phyloP scores from a whole-genome alignment of 2,113 vertebrate species.

The Formicarius rufipectus region DNA sequence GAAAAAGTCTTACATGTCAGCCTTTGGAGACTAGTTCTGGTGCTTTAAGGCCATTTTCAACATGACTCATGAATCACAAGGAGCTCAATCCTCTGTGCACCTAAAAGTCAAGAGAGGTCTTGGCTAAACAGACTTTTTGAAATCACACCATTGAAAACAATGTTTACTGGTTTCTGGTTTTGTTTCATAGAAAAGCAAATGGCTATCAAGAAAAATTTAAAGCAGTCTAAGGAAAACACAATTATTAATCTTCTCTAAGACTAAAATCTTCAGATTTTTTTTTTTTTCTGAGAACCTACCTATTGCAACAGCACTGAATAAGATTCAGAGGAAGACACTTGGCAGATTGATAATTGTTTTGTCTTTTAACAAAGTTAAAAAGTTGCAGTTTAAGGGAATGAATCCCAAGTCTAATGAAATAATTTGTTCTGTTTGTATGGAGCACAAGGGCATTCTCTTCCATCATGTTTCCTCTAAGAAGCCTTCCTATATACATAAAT shows the following conservation, averaged over 20 bases:
- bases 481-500: neutral
- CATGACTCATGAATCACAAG: neutral
- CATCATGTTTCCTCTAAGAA: neutral
- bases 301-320: neutral
- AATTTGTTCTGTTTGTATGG: neutral
- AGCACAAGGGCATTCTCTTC: neutral
- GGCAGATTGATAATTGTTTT: no score
- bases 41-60: neutral
- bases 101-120: neutral
- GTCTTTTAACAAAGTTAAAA: neutral
- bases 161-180: neutral
- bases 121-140: neutral
- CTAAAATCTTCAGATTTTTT: neutral
- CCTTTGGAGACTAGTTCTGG: neutral
- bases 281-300: neutral
- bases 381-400: neutral
- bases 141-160: neutral
- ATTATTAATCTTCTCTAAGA: neutral
- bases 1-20: neutral
- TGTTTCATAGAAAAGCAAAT: neutral
- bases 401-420: neutral
- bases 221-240: accelerated
- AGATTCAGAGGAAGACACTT: neutral
- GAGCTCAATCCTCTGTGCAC: neutral
- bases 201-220: neutral